Evolutionary conservation across 2,797 vertebrate genomes (phyloP), one percentile per base, ranked within the genome.

Genomic region (Petrocephalus sullivani): DNA sequence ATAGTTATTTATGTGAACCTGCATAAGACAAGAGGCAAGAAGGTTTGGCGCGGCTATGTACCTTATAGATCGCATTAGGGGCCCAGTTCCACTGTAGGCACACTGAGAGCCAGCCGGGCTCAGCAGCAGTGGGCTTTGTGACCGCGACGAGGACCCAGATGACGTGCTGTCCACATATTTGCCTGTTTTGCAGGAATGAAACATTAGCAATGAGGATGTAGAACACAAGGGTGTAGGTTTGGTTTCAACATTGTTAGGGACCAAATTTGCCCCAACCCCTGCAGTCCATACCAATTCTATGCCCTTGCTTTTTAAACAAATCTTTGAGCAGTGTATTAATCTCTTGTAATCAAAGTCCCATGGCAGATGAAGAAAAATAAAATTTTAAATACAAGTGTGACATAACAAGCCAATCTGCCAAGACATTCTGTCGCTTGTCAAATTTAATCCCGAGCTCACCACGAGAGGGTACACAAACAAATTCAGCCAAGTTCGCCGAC

Each of bases 71-170:
- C 96, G 95, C 56, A 96, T 89, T 21, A 96, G 89, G 0, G 95
- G 93, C 0, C 94, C 95, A 0, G 89, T 91, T 90, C 90, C 96
- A 33, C 93, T 91, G 93, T 93, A 94, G n/a, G 93, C 93, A 87
- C 94, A 92, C 37, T 96, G 96, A 75, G 96, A 95, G 4, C 90
- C 96, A 28, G 96, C 96, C 0, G 97, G 97, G 89, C 97, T 98
- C 71, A 97, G 91, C 89, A 97, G 87, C 92, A 97, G 91, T 0
- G 97, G 97, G 94, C 97, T 98, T 94, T 97, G 97, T 5, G 97
- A 98, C 85, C 97, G 95, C 0, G 97, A 97, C 0, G 97, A 98
- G 0, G 97, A 98, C 53, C 96, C 97, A 0, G 97, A 98, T 0
- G 97, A 98, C 0, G 96, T 97, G 82, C 97, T 98, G 23, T 97